Conservation (phyloP, 2,797 vertebrate species). For the Peromyscus eremicus region DNA sequence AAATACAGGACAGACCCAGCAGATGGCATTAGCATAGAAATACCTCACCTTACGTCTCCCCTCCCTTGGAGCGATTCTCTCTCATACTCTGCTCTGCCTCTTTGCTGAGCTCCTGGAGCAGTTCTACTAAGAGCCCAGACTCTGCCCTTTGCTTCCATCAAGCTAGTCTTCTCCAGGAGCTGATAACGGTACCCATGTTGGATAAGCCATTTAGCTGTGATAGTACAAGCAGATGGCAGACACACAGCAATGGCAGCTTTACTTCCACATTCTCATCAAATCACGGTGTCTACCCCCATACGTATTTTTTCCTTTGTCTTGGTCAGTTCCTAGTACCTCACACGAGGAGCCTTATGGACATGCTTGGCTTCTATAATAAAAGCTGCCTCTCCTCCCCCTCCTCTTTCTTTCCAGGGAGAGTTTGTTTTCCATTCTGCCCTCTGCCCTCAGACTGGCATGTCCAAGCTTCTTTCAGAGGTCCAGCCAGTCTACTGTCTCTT, state of each 20-base stretch:
- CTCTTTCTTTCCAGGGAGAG: background rate
- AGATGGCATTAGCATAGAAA: background rate
- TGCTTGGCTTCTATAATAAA: background rate
- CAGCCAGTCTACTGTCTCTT: background rate
- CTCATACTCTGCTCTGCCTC: background rate
- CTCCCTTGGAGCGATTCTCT: background rate
- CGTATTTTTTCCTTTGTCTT: background rate
- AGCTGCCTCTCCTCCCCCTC: background rate
- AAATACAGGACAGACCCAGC: background rate
- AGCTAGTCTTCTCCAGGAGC: background rate
- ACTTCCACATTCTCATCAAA: background rate
- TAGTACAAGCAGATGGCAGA: background rate
- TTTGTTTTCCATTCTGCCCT: background rate
- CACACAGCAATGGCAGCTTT: background rate
- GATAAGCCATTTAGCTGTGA: background rate
- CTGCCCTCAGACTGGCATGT: background rate
- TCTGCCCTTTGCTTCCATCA: background rate
- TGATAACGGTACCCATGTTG: fast-evolving
- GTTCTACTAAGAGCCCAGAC: background rate
- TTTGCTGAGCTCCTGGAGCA: background rate
- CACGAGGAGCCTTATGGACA: background rate
- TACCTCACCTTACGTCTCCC: background rate
- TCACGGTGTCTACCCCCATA: too few species aligned
- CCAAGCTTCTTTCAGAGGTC: background rate
- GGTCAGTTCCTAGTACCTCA: background rate